Evolutionary conservation across 2,888 invertebrate genomes (phyloP).

Genomic region (Andricus curvator): DNA sequence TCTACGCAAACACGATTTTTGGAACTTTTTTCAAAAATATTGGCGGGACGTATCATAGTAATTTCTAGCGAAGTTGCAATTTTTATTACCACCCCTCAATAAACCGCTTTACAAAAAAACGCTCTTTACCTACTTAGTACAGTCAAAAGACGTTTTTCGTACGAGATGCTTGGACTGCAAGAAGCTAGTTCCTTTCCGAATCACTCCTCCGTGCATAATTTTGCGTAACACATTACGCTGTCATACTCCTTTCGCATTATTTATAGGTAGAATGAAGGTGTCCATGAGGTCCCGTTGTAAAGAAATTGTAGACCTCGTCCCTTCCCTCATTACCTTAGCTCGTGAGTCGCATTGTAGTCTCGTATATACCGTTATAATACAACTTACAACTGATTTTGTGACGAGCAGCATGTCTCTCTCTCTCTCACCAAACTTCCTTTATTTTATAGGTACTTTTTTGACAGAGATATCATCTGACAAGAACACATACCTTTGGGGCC

Average conservation of each 20-base stretch:
- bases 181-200: slow-evolving; percentile 12
- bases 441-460: not conserved
- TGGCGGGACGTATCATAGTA: too few species aligned
- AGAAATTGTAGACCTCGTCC: slow-evolving; percentile 27
- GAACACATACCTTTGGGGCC: not conserved
- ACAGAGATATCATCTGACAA: slow-evolving; percentile 5
- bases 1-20: too few species aligned
- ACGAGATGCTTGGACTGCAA: not conserved
- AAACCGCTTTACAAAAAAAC: too few species aligned
- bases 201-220: slow-evolving; percentile 29
- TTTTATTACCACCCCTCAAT: too few species aligned
- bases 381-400: slow-evolving; percentile 26
- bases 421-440: not conserved
- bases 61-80: too few species aligned
- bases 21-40: too few species aligned
- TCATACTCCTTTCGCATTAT: slow-evolving; percentile 37
- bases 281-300: slow-evolving; percentile 22
- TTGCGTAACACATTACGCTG: slow-evolving; percentile 36
- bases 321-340: not conserved
- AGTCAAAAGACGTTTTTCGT: too few species aligned
- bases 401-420: not conserved
- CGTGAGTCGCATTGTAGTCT: slow-evolving; percentile 25
- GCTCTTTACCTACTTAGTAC: too few species aligned
- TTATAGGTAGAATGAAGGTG: slow-evolving; percentile 19
- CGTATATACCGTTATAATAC: slow-evolving; percentile 35